These are phyloP conservation scores for Cirrhinus mrigala DNA, from an alignment of 2,797 vertebrate species.

Conservation along the genomic window DNA sequence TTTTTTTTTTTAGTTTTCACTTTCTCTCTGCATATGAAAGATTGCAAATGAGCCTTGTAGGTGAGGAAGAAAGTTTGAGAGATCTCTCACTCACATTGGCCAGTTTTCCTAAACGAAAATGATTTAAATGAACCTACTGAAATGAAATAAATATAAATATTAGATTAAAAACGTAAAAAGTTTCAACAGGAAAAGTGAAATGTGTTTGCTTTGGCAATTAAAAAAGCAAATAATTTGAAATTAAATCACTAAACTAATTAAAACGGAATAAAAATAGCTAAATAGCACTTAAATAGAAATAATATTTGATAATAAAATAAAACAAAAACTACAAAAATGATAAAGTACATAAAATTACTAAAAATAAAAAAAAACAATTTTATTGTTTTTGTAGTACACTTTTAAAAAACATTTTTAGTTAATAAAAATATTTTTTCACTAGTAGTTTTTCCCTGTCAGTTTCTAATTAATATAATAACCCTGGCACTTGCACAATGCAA, in stretches of 20 bases:
- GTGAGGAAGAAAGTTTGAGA: not conserved
- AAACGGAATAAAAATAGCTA: too few species aligned
- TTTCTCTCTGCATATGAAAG: conserved; percentile 6
- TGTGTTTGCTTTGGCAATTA: not conserved
- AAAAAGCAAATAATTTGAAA: not conserved
- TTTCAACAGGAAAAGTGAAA: not conserved
- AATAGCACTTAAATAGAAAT: too few species aligned
- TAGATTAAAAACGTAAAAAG: not conserved
- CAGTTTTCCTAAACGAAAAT: not conserved
- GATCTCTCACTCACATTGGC: not conserved
- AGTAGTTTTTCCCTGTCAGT: not conserved
- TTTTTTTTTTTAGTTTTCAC: not conserved
- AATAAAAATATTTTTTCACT: not conserved
- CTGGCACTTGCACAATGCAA: not conserved
- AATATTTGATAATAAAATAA: too few species aligned
- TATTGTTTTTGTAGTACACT: not conserved
- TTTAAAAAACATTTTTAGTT: not conserved
- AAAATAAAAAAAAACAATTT: too few species aligned
- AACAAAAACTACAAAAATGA: too few species aligned
- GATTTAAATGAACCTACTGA: not conserved
- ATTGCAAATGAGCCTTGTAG: not conserved
- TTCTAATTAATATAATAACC: not conserved
- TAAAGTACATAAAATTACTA: too few species aligned
- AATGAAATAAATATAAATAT: not conserved
- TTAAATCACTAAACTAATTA: too few species aligned